These are phyloP conservation scores for Poliocrania exsul DNA, from an alignment of 2,797 vertebrate genomes.

Conservation along the genomic window DNA sequence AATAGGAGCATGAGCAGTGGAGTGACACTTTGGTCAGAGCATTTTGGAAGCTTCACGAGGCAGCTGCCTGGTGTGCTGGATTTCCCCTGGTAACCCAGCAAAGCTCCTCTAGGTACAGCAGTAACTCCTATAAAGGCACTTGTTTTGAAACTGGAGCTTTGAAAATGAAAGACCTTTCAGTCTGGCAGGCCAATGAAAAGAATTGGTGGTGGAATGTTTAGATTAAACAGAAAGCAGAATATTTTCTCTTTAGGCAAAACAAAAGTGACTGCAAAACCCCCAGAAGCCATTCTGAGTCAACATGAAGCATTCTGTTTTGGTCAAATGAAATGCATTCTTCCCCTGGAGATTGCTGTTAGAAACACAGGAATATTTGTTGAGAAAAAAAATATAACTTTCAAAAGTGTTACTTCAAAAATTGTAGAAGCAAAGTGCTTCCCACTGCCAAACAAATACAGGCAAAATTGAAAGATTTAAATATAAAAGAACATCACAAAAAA, in stretches of 20 bases:
- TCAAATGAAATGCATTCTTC: conserved; percentile 54
- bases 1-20: background rate
- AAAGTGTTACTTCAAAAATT: conserved; percentile 4
- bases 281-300: conserved; percentile 52
- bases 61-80: background rate
- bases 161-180: conserved; percentile 14
- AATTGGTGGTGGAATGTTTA: conserved; percentile 18
- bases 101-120: background rate
- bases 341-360: conserved; percentile 2
- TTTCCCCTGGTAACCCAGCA: background rate
- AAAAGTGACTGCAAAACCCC: conserved; percentile 38
- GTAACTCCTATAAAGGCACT: background rate
- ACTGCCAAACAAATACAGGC: background rate
- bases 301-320: conserved; percentile 42
- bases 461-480: background rate
- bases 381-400: background rate
- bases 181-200: conserved; percentile 27
- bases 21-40: background rate
- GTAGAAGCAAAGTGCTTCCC: background rate
- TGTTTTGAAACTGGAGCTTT: background rate
- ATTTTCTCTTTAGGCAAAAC: conserved; percentile 63
- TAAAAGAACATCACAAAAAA: background rate
- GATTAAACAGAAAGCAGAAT: conserved; percentile 46
- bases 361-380: conserved; percentile 6
- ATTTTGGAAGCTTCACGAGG: background rate